Base-by-base conservation (phyloP, 2,888 invertebrate genomes). In the Villa cingulata region DNA sequence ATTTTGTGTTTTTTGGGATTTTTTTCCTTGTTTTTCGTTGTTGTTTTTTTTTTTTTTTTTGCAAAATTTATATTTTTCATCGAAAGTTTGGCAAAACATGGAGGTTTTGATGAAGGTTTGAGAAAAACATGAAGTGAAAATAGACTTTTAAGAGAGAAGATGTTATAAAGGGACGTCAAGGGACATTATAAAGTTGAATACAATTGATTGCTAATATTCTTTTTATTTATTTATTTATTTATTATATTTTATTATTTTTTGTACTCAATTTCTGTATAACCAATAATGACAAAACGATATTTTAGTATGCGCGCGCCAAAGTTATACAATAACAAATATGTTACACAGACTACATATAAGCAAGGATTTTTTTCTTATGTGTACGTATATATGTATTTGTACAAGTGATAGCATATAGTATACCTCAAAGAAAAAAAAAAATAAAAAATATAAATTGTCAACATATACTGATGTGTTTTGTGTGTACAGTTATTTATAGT, bases 191-290 rank as follows among this genome's bases (percentile, higher is more conserved):
- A 38, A 12, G 12, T 32, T 32, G 29, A 32, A 48, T 46, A 46
- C 51, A 51, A 51, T 51, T 51, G 51, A 51, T 51, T 51, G 46
- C 48, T 51, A 48, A 41, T 48, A 48, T 48, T 46, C 48, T 44
- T 46, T 42, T 37, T 37, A 42, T 4, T 23, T 23, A 6, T 23
- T 23, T 23, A 6, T 23, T 7, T 23, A 7, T 7, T 6, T 23
- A 6, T 7, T 23, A 6, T 23, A 7, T 23, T 23, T 23, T 7
- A 6, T 23, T 23, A 23, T 23, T 23, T 23, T 23, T 23, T 23
- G 7, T 23, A n/a, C n/a, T n/a, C n/a, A n/a, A n/a, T n/a, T n/a
- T n/a, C 7, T 23, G 4, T 23, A 4, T 7, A 23, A 32, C 48
- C 48, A 51, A 46, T 46, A 39, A 41, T 34, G 48, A 51, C 45